Conservation (phyloP, 2,797 vertebrate genomes). For the Lutjanus argentimaculatus region DNA sequence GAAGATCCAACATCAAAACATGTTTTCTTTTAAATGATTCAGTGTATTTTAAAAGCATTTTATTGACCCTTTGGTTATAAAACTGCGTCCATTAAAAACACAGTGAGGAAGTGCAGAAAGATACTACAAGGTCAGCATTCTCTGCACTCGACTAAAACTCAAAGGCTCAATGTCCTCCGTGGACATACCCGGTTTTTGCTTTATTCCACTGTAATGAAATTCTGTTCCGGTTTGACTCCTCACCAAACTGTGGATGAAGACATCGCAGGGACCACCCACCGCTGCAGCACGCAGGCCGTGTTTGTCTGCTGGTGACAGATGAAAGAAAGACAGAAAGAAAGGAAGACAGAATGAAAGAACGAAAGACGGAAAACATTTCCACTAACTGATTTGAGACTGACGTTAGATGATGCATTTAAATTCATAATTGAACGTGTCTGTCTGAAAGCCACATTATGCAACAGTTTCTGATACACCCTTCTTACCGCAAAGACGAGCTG, state of each 20-base stretch:
- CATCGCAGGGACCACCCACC: conserved; percentile 56
- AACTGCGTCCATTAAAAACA: neutral
- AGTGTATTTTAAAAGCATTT: neutral
- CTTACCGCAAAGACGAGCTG: conserved; percentile 2
- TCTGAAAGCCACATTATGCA: conserved; percentile 18
- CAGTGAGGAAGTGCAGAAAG: neutral
- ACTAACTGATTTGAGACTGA: conserved; percentile 25
- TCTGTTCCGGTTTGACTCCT: conserved; percentile 55
- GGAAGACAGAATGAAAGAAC: conserved; percentile 12
- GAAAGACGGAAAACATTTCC: conserved; percentile 10
- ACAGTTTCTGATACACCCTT: conserved; percentile 14
- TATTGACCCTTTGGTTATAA: neutral
- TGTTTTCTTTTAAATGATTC: neutral
- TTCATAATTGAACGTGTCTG: conserved; percentile 42
- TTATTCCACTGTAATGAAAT: conserved; percentile 62
- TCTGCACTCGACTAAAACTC: conserved; percentile 35
- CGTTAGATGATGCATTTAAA: conserved; percentile 46
- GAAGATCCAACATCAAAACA: neutral
- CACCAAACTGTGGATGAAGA: conserved; percentile 50
- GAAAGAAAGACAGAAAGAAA: conserved; percentile 8
- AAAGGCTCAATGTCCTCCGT: conserved; percentile 30
- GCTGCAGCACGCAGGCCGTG: conserved; percentile 20
- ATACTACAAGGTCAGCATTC: conserved; percentile 25
- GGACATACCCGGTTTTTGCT: conserved; percentile 29
- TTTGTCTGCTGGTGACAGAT: conserved; percentile 62